A percentile compares a stretch with the other conserved stretches of the same genome.
phyloP scores from a whole-genome alignment of 2,888 invertebrate genomes.

The Stratiomys singularior region DNA sequence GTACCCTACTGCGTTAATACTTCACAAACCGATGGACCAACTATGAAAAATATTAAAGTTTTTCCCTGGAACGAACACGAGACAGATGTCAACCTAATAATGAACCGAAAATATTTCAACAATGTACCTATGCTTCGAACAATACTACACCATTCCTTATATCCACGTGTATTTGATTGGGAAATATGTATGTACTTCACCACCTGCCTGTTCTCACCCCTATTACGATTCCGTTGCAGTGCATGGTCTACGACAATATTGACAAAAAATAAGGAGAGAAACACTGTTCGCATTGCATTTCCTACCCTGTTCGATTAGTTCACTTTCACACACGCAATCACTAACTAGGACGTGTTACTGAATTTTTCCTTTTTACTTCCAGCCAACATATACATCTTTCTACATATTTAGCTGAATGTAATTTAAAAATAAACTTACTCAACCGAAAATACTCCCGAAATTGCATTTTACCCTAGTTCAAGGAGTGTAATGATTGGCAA shows the following conservation, averaged over 20 bases:
- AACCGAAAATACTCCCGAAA: constrained; percentile 17
- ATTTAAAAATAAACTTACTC: constrained; percentile 10
- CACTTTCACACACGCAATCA: neutral
- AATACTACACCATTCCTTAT: constrained; percentile 5
- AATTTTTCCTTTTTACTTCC: neutral
- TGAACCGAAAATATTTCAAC: constrained; percentile 34
- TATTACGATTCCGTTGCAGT: neutral
- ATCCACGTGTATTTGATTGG: neutral
- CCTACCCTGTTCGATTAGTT: too few species aligned
- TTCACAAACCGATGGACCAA: too few species aligned
- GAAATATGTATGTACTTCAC: neutral
- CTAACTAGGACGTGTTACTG: neutral
- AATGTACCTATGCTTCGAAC: constrained; percentile 2
- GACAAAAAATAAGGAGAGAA: neutral
- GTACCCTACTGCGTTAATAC: too few species aligned
- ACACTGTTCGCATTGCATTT: too few species aligned
- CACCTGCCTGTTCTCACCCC: constrained; percentile 30
- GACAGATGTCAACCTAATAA: constrained; percentile 34
- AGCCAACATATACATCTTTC: neutral
- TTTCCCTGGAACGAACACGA: neutral
- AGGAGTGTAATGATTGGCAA: too few species aligned
- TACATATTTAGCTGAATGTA: neutral
- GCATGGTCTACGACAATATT: neutral
- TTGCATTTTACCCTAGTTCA: constrained; percentile 22
- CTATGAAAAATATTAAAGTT: neutral